phyloP scores from a whole-genome alignment of 2,113 vertebrate genomes.

The Hepsetus odoe region DNA sequence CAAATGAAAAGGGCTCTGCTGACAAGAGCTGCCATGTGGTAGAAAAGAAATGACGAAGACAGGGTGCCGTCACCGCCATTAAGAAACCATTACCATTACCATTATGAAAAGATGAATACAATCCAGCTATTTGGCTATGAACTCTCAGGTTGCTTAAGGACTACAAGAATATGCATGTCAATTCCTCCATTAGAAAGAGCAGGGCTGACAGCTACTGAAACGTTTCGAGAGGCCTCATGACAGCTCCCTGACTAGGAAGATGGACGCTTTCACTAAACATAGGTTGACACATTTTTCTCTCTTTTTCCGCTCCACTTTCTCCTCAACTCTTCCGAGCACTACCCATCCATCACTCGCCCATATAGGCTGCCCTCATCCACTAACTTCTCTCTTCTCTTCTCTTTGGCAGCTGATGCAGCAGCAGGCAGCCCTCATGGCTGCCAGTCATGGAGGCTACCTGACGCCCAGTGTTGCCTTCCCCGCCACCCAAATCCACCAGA shows the following conservation, averaged over 20 bases:
- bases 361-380: conserved; percentile 65
- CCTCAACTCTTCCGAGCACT: conserved; percentile 64
- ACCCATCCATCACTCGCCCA: conserved; percentile 73
- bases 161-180: conserved; percentile 62
- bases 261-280: conserved; percentile 76
- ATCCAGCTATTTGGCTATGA: conserved; percentile 55
- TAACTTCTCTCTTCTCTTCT: conserved; percentile 61
- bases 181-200: conserved; percentile 38
- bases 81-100: conserved; percentile 56
- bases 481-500: conserved; percentile 95
- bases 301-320: conserved; percentile 74
- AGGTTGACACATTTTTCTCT: conserved; percentile 77
- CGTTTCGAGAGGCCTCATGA: conserved; percentile 71
- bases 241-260: conserved; percentile 73
- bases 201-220: conserved; percentile 73
- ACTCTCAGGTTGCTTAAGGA: conserved; percentile 64
- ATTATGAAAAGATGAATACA: conserved; percentile 54
- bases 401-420: conserved; percentile 94
- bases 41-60: conserved; percentile 22
- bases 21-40: conserved; percentile 3
- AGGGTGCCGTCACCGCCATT: conserved; percentile 35
- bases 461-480: conserved; percentile 92
- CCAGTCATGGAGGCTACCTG: conserved; percentile 94
- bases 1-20: not conserved
- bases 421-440: conserved; percentile 95